A percentile compares a stretch with the other conserved stretches of the same genome.
Conservation (phyloP, 2,113 vertebrate genomes). For the Rhabdornis inornatus region DNA sequence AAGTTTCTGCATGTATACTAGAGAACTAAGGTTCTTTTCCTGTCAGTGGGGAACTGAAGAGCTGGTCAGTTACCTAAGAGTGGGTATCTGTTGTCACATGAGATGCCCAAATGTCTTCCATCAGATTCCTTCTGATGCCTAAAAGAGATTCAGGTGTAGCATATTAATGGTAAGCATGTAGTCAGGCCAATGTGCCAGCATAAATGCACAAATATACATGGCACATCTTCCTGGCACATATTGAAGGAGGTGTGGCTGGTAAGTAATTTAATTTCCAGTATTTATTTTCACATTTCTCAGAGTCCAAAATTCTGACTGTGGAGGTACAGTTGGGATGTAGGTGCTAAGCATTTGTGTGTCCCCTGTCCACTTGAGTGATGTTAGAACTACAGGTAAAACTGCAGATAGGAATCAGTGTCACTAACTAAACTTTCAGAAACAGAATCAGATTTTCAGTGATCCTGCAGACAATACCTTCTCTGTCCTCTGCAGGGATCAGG, state of each 20-base stretch:
- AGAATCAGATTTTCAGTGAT: not conserved
- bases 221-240: not conserved
- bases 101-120: not conserved
- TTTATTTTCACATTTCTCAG: not conserved
- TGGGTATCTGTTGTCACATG: not conserved
- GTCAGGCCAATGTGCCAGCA: not conserved
- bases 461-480: not conserved
- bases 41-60: not conserved
- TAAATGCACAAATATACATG: fast-evolving
- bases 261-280: not conserved
- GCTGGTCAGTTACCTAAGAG: not conserved
- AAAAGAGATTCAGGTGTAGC: not conserved
- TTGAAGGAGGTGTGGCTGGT: not conserved
- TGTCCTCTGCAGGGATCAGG: not conserved
- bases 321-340: not conserved
- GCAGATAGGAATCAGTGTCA: not conserved
- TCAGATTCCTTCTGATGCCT: not conserved
- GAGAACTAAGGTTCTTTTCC: not conserved
- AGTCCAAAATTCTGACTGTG: not conserved
- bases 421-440: not conserved
- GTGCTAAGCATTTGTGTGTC: not conserved
- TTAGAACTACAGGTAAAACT: not conserved
- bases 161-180: not conserved
- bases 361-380: not conserved
- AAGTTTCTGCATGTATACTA: not conserved